Base-by-base conservation (phyloP, 2,888 invertebrate species). In the Agriopis aurantiaria region DNA sequence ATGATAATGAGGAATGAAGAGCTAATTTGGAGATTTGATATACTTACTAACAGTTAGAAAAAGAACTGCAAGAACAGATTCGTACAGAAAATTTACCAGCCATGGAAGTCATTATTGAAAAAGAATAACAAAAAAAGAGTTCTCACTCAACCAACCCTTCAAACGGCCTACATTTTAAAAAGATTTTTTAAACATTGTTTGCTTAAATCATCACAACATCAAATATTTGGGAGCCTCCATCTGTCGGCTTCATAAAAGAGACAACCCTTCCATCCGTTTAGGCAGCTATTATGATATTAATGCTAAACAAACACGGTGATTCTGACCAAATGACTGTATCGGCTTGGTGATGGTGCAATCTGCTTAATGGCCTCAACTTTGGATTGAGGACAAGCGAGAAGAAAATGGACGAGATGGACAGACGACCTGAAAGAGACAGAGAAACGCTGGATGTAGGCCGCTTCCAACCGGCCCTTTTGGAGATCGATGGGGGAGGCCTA, bases 241-340 rank as follows among this genome's bases (percentile, higher is more conserved):
- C 88, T 88, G 92, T 88, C 87, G 74, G 73, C 71, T 62, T 86
- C 88, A 90, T 89, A 86, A 88, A 89, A 43, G 62, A 84, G 81
- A 85, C 88, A 93, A 92, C 93, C 93, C 93, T 93, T 93, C 91
- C 84, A 85, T 80, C 86, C 90, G 88, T 90, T 91, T 90, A 87
- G 84, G 82, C 85, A 86, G 88, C 90, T 79, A 92, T 93, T 93
- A 93, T 92, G 88, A 92, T 89, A 92, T 91, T 90, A 93, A 93
- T 92, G 92, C 88, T 92, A 91, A 92, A 91, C 89, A 93, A 93
- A 93, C 93, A 93, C 69, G 84, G 84, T 84, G 88, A 83, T 88
- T 86, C 84, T 83, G 82, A 82, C 86, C 82, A 88, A 93, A 93
- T 92, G 89, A 88, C 93, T 93, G 87, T 82, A 93, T 93, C 83